These are phyloP conservation scores for Polymixis flavicincta DNA, from an alignment of 2,888 invertebrate species.

Conservation along the genomic window DNA sequence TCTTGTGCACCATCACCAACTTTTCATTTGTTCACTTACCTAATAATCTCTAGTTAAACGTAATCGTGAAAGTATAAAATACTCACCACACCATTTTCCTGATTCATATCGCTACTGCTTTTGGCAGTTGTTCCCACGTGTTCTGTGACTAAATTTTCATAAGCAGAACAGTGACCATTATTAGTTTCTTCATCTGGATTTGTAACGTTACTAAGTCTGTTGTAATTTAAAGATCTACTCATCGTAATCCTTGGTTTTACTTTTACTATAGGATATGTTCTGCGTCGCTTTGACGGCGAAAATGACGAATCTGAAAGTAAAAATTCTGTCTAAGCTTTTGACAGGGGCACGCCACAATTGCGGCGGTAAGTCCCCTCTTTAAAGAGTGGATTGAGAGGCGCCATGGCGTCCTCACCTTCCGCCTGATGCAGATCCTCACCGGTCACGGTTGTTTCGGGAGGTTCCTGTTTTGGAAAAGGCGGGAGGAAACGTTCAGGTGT, in stretches of 20 bases:
- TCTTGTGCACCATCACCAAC: background rate
- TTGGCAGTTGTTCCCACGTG: background rate
- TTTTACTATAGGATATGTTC: background rate
- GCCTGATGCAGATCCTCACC: no score
- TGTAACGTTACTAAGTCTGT: background rate
- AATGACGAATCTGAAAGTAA: constrained; percentile 44
- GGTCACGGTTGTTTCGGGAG: no score
- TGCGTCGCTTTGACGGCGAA: constrained; percentile 44
- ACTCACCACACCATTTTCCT: constrained; percentile 34
- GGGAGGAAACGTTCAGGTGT: no score
- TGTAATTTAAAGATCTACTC: constrained; percentile 24
- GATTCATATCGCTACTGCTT: background rate
- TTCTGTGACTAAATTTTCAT: background rate
- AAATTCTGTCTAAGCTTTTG: no score
- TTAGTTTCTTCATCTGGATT: background rate
- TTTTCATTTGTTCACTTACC: background rate
- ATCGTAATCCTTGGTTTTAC: background rate
- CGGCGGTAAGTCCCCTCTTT: no score
- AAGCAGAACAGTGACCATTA: background rate
- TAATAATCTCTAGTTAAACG: background rate
- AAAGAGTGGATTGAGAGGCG: no score
- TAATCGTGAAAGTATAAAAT: background rate
- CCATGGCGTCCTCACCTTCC: no score
- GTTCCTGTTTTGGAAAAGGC: no score
- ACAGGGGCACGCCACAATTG: no score